Evolutionary conservation across 2,113 vertebrate species (phyloP), one percentile per base, ranked within the genome.

Genomic region (Dolichallabes microphthalmus): DNA sequence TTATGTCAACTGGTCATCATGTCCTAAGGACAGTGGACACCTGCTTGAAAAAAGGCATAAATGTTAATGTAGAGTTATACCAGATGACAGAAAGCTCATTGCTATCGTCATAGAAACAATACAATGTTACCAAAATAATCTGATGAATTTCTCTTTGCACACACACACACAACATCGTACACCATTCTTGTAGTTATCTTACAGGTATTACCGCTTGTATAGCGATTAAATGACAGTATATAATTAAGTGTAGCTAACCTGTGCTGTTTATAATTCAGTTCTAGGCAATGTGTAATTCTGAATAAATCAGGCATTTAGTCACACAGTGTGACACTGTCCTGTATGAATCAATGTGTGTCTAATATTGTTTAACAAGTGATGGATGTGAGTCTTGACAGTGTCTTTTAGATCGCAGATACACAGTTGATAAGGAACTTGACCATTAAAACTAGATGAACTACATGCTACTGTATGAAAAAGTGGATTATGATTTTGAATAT

Each of bases 391-490:
- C 69, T 4, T 73, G 69, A 22, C 58, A 83, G 27, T 83, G 69
- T 73, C 32, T 75, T 74, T 83, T 83, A 74, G 69, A 83, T 83
- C 55, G 27, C 15, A 15, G 71, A 83, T 20, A 74, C 22, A 75
- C 69, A 27, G 55, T 35, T 50, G 69, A 61, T 71, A 20, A 19
- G 25, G 22, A 55, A 74, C 55, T 60, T n/a, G n/a, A 15, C 19
- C 25, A 74, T 74, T 58, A 60, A 35, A 74, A 30, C 45, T 61
- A 35, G 20, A 61, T 30, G 32, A 68, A 50, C 4, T 32, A 32
- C 27, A 68, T 68, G 64, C 27, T 66, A n/a, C n/a, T n/a, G n/a
- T n/a, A 30, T 30, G 22, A 32, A 35, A 50, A 32, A 55, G 39
- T 71, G n/a, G 7, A 45, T 45, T 45, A 45, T 45, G 7, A 13